A percentile compares a stretch with the other conserved stretches of the same genome.
Conservation (phyloP, 37 sponge, comb jelly and placozoan genomes). For the Chondrosia reniformis region DNA sequence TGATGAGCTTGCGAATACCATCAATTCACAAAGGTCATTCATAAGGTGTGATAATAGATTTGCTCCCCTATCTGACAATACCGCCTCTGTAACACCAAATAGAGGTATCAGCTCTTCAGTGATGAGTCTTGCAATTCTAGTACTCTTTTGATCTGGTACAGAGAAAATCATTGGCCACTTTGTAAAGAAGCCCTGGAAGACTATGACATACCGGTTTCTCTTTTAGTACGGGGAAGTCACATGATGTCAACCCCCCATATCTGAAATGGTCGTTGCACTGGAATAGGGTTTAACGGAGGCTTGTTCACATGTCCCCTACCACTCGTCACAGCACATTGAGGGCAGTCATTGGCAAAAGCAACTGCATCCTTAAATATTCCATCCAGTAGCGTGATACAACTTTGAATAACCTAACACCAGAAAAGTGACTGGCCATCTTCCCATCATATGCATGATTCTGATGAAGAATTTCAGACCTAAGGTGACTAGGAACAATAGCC, state of each 20-base stretch:
- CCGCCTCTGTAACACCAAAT: constrained; percentile 44
- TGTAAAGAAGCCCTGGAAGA: constrained; percentile 52
- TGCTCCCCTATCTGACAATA: constrained; percentile 46
- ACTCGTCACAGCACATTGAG: constrained; percentile 47
- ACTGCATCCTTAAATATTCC: constrained; percentile 37
- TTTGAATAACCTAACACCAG: no score
- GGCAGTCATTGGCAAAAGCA: constrained; percentile 18
- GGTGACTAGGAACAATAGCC: no score
- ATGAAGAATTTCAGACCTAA: no score
- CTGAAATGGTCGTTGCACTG: constrained; percentile 45
- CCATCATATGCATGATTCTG: no score
- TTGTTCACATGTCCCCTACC: constrained; percentile 18
- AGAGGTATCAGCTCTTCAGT: constrained; percentile 40
- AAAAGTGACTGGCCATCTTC: no score
- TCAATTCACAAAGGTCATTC: constrained; percentile 37
- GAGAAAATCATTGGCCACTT: constrained; percentile 65
- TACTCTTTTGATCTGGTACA: constrained; percentile 50
- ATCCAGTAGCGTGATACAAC: no score
- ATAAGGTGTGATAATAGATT: constrained; percentile 43
- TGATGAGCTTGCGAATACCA: constrained; percentile 37
- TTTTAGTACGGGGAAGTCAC: constrained; percentile 29
- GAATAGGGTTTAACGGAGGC: constrained; percentile 49
- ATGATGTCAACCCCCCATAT: constrained; percentile 51
- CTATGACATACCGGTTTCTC: constrained; percentile 51
- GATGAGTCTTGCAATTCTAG: constrained; percentile 22